A percentile compares a stretch with the other conserved stretches of the same genome.
These are phyloP conservation scores for Drosophila siamana DNA, from an alignment of 2,888 invertebrate genomes.

Conservation along the genomic window DNA sequence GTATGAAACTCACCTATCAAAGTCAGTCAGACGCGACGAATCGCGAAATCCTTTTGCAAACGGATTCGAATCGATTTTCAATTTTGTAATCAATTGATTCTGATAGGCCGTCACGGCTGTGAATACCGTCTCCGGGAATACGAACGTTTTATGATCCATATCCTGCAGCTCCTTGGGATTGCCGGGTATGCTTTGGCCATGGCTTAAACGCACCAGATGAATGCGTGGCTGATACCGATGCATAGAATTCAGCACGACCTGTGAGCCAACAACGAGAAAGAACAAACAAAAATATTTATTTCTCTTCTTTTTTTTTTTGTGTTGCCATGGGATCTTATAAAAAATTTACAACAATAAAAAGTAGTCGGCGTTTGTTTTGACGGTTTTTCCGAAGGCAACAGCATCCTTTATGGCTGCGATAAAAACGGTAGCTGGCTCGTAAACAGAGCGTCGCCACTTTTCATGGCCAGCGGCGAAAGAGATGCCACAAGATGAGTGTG, in stretches of 20 bases:
- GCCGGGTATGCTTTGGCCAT: slow-evolving; percentile 91
- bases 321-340: slow-evolving; percentile 48
- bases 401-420: slow-evolving; percentile 72
- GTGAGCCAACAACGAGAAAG: slow-evolving; percentile 71
- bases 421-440: slow-evolving; percentile 74
- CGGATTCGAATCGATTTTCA: slow-evolving; percentile 99
- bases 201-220: slow-evolving; percentile 95
- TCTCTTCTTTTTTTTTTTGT: too few species aligned
- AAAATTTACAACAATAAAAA: slow-evolving; percentile 75
- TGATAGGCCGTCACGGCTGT: slow-evolving; percentile 99
- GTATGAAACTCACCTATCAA: slow-evolving; percentile 90
- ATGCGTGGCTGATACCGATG: slow-evolving; percentile 99
- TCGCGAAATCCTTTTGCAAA: slow-evolving; percentile 99
- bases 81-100: slow-evolving; percentile 99
- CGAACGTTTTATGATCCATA: slow-evolving; percentile 97
- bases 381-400: slow-evolving; percentile 36
- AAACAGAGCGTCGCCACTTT: slow-evolving; percentile 70
- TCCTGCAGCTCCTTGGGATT: slow-evolving; percentile 93
- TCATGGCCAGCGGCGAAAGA: slow-evolving; percentile 14
- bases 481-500: slow-evolving; percentile 9
- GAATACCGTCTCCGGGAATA: slow-evolving; percentile 99
- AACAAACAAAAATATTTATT: slow-evolving; percentile 10
- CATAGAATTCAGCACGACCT: slow-evolving; percentile 99
- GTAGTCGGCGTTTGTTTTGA: slow-evolving; percentile 76
- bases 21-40: slow-evolving; percentile 97